A percentile compares a stretch with the other conserved stretches of the same genome.
Evolutionary conservation across 1,140 invertebrate species (phyloP).

Genomic region (Pseudomyrmex pallidus): DNA sequence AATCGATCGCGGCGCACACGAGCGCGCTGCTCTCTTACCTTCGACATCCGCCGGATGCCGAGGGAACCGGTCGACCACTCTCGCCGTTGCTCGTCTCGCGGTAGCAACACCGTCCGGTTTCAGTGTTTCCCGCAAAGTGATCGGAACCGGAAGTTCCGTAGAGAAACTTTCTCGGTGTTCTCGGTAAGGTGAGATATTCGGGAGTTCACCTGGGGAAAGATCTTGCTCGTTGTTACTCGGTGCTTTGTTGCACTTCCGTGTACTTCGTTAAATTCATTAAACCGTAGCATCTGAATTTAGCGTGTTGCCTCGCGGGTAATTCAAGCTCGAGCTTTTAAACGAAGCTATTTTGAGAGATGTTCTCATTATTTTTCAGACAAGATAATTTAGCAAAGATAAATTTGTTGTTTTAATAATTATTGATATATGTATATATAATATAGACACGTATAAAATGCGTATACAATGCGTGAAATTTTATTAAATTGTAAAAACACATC

Average conservation of each 20-base stretch:
- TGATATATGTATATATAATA: too few relatives aligned
- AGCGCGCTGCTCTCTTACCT: background rate
- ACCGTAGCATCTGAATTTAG: too few relatives aligned
- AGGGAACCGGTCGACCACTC: conserved; percentile 41
- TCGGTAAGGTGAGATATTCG: background rate
- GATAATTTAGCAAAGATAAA: background rate
- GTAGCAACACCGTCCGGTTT: conserved; percentile 13
- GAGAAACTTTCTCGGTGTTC: background rate
- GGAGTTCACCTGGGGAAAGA: background rate
- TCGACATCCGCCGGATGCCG: conserved; percentile 28
- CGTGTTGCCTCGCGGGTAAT: too few relatives aligned
- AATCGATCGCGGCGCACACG: background rate
- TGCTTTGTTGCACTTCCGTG: background rate
- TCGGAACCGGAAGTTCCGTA: background rate
- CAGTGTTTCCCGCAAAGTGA: conserved; percentile 11
- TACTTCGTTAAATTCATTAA: background rate
- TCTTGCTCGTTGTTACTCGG: background rate
- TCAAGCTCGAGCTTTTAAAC: too few relatives aligned
- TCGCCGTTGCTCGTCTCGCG: conserved; percentile 10
- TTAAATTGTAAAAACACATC: too few relatives aligned
- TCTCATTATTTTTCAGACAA: background rate
- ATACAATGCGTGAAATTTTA: background rate
- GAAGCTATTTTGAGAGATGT: too few relatives aligned
- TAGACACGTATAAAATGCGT: too few relatives aligned
- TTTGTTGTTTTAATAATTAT: background rate